Evolutionary conservation across 2,797 vertebrate genomes (phyloP).

Genomic region (Lutjanus argentimaculatus): DNA sequence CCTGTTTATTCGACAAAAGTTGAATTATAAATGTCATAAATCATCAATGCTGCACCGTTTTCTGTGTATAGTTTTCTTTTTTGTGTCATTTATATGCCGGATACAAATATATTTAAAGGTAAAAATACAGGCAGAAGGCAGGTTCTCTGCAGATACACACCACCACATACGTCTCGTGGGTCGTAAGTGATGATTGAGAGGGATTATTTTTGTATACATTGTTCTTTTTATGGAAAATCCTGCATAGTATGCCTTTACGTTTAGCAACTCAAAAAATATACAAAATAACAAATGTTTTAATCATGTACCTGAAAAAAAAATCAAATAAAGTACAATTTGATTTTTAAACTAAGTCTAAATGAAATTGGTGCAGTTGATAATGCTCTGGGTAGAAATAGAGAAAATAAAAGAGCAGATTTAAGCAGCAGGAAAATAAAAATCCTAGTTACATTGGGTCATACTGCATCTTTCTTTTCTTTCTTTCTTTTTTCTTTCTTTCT

Average conservation of each 20-base stretch:
- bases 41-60: background rate
- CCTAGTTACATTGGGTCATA: background rate
- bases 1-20: background rate
- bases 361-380: background rate
- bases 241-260: background rate
- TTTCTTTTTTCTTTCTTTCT: too few relatives aligned
- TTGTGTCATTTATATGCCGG: background rate
- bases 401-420: background rate
- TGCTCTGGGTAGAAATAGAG: background rate
- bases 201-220: too few relatives aligned
- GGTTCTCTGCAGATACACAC: too few relatives aligned
- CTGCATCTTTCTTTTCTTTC: background rate
- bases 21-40: background rate
- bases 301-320: background rate
- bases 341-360: too few relatives aligned
- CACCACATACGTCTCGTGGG: too few relatives aligned
- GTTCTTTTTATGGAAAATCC: too few relatives aligned
- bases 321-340: background rate
- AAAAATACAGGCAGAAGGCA: too few relatives aligned
- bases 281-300: slow-evolving; percentile 14
- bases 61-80: background rate
- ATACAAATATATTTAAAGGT: background rate
- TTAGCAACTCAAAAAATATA: background rate
- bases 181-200: too few relatives aligned
- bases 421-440: background rate